A percentile compares a stretch with the other conserved stretches of the same genome.
These are phyloP conservation scores for Danio albolineatus DNA, from an alignment of 2,797 vertebrate species.

Conservation along the genomic window DNA sequence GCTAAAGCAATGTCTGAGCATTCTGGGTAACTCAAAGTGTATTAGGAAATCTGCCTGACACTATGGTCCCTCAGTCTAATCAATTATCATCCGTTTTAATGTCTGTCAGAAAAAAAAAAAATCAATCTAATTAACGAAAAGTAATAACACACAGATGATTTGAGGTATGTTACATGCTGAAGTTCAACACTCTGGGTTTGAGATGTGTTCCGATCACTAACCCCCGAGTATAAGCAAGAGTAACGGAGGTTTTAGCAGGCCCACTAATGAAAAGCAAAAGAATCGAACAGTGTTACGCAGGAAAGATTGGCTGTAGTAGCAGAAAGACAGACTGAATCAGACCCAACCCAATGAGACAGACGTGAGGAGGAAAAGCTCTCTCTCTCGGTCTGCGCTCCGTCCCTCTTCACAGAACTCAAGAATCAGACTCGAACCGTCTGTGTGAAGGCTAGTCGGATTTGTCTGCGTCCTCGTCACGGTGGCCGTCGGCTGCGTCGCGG, in stretches of 20 bases:
- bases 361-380: constrained; percentile 8
- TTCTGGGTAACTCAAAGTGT: neutral
- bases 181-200: constrained; percentile 2
- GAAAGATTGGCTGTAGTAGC: constrained; percentile 3
- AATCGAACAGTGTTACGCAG: constrained; percentile 17
- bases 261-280: neutral
- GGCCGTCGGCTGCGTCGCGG: constrained; percentile 89
- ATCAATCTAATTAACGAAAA: neutral
- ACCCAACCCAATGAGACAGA: constrained; percentile 3
- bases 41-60: neutral
- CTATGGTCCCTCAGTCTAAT: too few species aligned
- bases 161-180: constrained; percentile 16
- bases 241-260: neutral
- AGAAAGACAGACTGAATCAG: constrained; percentile 18
- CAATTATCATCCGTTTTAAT: neutral
- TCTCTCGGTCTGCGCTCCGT: constrained; percentile 55
- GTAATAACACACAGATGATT: constrained; percentile 15
- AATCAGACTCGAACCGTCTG: constrained; percentile 58
- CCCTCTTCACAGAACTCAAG: constrained; percentile 36
- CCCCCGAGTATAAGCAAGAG: neutral
- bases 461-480: constrained; percentile 92
- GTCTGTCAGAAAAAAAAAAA: neutral
- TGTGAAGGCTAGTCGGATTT: constrained; percentile 87
- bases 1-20: neutral
- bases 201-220: constrained; percentile 2